phyloP scores from a whole-genome alignment of 1,140 invertebrate genomes.

The Zophobas atratus region DNA sequence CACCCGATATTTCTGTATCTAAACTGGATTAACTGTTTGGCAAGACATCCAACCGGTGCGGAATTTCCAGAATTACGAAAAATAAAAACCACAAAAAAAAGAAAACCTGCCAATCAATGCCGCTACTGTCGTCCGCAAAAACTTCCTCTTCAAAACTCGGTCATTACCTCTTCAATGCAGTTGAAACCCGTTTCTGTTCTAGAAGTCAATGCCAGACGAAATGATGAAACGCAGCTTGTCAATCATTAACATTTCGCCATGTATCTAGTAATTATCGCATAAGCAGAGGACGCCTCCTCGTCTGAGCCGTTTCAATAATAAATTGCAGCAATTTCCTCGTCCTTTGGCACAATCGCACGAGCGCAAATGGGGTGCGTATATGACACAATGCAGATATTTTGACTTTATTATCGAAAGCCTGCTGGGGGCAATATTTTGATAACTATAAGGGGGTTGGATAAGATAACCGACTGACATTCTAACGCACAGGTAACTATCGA shows the following conservation, averaged over 20 bases:
- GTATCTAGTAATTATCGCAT: background rate
- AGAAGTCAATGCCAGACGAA: background rate
- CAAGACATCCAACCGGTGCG: background rate
- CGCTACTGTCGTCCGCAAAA: too few relatives aligned
- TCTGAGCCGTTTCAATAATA: background rate
- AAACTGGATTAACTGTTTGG: background rate
- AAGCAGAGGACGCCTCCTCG: background rate
- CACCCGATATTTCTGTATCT: background rate
- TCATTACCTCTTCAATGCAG: background rate
- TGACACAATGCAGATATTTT: background rate
- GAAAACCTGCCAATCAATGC: too few relatives aligned
- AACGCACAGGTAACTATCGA: constrained; percentile 20
- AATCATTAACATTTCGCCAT: background rate
- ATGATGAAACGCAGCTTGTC: background rate
- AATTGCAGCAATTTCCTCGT: constrained; percentile 7
- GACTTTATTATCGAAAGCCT: constrained; percentile 1
- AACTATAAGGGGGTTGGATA: constrained; percentile 3
- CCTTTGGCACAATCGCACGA: background rate
- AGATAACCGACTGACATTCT: constrained; percentile 14
- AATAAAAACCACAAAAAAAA: too few relatives aligned
- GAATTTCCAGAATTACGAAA: too few relatives aligned
- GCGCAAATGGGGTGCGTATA: background rate
- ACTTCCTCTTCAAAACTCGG: background rate
- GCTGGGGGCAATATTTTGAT: constrained; percentile 19
- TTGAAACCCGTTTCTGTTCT: background rate